phyloP scores from a whole-genome alignment of 1,140 invertebrate genomes.

The Chymomyza costata region DNA sequence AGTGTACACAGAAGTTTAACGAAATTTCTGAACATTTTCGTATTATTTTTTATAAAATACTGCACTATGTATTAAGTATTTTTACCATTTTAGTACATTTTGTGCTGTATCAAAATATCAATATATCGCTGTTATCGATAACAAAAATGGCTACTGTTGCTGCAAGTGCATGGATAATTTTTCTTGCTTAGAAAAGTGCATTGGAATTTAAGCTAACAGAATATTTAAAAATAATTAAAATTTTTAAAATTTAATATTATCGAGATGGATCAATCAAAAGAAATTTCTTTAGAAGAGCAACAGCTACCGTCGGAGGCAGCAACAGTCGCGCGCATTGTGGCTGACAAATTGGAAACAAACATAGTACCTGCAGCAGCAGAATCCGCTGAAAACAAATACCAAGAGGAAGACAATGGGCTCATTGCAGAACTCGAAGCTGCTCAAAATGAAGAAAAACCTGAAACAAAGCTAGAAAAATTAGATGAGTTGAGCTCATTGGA shows the following conservation, averaged over 20 bases:
- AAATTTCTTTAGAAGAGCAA: constrained; percentile 9
- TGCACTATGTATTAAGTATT: no score
- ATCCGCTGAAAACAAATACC: constrained; percentile 25
- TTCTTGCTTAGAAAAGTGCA: constrained; percentile 14
- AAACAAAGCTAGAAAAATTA: constrained; percentile 19
- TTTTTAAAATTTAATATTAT: no score
- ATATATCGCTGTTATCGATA: no score
- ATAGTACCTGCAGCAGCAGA: constrained; percentile 12
- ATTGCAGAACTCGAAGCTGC: background rate
- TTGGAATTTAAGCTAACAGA: constrained; percentile 19
- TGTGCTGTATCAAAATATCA: no score
- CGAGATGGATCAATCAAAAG: constrained; percentile 38
- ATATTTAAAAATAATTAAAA: no score
- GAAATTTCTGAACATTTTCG: no score
- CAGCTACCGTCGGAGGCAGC: background rate
- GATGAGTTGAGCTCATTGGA: constrained; percentile 63
- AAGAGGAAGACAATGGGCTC: constrained; percentile 19
- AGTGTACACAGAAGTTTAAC: no score
- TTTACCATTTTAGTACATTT: background rate
- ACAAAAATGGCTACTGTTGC: constrained; percentile 42
- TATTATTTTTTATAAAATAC: no score
- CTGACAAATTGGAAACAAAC: constrained; percentile 25
- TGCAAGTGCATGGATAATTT: constrained; percentile 37
- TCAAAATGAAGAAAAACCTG: constrained; percentile 17
- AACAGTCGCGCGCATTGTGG: no score